Percentiles rank a stretch among this genome's conserved stretches.
Evolutionary conservation across 2,113 vertebrate genomes (phyloP).

Genomic region (Patagioenas fasciata): DNA sequence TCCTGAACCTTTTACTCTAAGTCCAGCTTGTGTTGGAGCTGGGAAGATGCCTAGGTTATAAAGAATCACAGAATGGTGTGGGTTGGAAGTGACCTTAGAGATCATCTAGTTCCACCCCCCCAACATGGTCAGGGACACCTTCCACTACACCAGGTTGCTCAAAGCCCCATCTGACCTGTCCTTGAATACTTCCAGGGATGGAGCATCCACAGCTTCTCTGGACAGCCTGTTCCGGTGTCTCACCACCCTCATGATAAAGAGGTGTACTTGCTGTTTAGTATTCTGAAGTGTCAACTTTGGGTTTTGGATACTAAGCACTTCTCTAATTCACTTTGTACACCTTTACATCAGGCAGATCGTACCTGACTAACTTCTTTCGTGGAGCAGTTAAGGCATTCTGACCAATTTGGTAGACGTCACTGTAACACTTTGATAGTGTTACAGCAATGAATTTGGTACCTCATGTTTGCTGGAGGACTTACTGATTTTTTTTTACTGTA

Average conservation of each 20-base stretch:
- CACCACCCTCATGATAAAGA: no score
- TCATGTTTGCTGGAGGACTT: constrained; percentile 23
- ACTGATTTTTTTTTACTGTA: neutral
- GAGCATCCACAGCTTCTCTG: no score
- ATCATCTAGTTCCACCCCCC: no score
- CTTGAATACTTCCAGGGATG: no score
- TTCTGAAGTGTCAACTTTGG: neutral
- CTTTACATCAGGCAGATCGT: neutral
- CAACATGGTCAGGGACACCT: no score
- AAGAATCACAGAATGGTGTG: no score
- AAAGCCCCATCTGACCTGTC: no score
- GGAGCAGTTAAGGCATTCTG: neutral
- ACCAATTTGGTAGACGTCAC: neutral
- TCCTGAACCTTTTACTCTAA: constrained; percentile 37
- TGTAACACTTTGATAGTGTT: neutral
- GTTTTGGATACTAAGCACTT: neutral
- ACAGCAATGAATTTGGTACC: constrained; percentile 11
- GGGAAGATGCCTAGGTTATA: neutral
- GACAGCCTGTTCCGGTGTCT: no score
- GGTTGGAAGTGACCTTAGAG: no score
- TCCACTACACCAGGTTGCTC: no score
- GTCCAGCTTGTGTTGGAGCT: neutral
- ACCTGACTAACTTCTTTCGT: neutral
- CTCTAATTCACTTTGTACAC: neutral
- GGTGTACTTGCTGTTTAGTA: neutral